Percentiles rank a stretch among this genome's conserved stretches.
These are phyloP conservation scores for Linepithema humile DNA, from an alignment of 1,140 invertebrate genomes.

Conservation along the genomic window DNA sequence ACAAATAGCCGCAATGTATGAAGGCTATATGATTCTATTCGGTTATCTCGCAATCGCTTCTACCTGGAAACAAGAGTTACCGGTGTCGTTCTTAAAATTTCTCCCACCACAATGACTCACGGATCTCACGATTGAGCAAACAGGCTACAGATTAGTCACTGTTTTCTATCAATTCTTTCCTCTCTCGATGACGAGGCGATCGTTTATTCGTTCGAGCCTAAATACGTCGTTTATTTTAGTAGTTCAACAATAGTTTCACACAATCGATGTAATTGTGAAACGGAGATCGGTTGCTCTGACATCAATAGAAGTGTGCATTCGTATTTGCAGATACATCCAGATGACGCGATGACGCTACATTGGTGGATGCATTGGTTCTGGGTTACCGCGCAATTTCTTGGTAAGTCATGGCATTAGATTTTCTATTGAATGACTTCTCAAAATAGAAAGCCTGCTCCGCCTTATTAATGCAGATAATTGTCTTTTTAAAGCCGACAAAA, in stretches of 20 bases:
- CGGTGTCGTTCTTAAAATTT: conserved; percentile 32
- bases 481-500: not conserved
- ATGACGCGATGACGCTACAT: conserved; percentile 88
- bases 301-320: conserved; percentile 11
- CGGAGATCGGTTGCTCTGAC: not conserved
- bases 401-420: conserved; percentile 76
- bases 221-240: not conserved
- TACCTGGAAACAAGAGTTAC: not conserved
- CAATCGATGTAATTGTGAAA: not conserved
- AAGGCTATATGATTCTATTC: not conserved
- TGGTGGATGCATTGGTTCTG: conserved; percentile 90
- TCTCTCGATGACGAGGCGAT: conserved; percentile 6
- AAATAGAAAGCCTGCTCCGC: not conserved
- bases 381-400: conserved; percentile 85
- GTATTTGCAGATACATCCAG: conserved; percentile 70
- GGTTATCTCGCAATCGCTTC: not conserved
- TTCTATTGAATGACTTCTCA: not conserved
- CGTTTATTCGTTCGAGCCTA: not conserved
- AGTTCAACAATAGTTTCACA: not conserved
- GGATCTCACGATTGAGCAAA: conserved; percentile 39
- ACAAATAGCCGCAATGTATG: too few relatives aligned
- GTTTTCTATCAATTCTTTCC: not conserved
- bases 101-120: conserved; percentile 53
- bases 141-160: conserved; percentile 53
- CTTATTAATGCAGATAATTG: not conserved